These are phyloP conservation scores for Ectropis crepuscularia DNA, from an alignment of 2,888 invertebrate species.

Conservation along the genomic window DNA sequence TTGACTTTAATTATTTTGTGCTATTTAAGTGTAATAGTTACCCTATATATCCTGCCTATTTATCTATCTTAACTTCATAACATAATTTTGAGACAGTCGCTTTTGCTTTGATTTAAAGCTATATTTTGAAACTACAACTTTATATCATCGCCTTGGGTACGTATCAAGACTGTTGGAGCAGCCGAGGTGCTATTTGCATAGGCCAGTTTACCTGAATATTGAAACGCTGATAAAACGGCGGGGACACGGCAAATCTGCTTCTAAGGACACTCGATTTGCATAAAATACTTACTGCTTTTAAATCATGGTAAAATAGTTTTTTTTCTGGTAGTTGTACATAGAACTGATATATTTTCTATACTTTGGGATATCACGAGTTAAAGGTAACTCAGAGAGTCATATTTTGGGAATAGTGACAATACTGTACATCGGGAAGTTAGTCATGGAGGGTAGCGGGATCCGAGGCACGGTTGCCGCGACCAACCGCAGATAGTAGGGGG, in stretches of 20 bases:
- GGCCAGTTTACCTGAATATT: constrained; percentile 73
- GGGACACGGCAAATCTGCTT: constrained; percentile 57
- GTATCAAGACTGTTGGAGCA: background rate
- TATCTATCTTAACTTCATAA: too few species aligned
- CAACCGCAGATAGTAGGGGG: too few species aligned
- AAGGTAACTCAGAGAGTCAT: too few species aligned
- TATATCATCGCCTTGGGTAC: constrained; percentile 4
- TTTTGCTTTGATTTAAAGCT: background rate
- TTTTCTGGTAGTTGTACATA: constrained; percentile 35
- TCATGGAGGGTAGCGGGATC: too few species aligned
- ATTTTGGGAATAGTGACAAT: too few species aligned
- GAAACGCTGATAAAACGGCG: constrained; percentile 64
- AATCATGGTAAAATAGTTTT: background rate
- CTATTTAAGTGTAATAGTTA: too few species aligned
- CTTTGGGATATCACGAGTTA: background rate
- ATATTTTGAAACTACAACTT: background rate
- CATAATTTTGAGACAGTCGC: too few species aligned
- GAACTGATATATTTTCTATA: constrained; percentile 8
- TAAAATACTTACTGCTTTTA: constrained; percentile 47
- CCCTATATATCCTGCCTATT: too few species aligned
- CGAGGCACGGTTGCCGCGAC: too few species aligned
- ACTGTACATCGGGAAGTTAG: too few species aligned
- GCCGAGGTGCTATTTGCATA: constrained; percentile 67
- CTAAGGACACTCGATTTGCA: constrained; percentile 60
- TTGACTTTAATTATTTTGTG: too few species aligned